Conservation (phyloP, 2,888 invertebrate species). For the Lagria hirta region DNA sequence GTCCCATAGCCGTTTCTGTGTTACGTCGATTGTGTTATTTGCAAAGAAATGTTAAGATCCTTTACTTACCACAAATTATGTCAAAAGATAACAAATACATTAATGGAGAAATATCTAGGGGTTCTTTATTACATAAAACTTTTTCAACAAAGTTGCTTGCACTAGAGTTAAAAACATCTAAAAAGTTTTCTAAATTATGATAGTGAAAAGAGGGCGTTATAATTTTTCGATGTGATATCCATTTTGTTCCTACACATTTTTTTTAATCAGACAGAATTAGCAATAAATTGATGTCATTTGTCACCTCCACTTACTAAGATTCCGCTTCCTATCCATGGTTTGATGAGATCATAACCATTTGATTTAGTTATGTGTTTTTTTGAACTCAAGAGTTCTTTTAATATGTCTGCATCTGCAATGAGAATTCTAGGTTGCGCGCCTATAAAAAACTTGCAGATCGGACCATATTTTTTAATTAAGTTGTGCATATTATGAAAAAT, state of each 20-base stretch:
- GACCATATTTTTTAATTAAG: too few species aligned
- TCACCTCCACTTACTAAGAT: slow-evolving; percentile 14
- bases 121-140: too few species aligned
- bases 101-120: slow-evolving; percentile 62
- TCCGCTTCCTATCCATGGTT: slow-evolving; percentile 6
- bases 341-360: slow-evolving; percentile 1
- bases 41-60: neutral
- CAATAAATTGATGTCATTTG: too few species aligned
- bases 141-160: slow-evolving; percentile 60
- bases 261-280: too few species aligned
- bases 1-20: slow-evolving; percentile 61
- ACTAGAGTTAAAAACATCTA: slow-evolving; percentile 68
- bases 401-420: slow-evolving; percentile 1
- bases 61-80: slow-evolving; percentile 60
- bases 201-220: slow-evolving; percentile 78
- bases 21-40: neutral
- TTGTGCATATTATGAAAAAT: too few species aligned
- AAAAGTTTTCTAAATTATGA: slow-evolving; percentile 70
- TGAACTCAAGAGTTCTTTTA: slow-evolving; percentile 8
- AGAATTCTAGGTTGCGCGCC: neutral
- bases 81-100: slow-evolving; percentile 63
- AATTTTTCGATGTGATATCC: slow-evolving; percentile 68
- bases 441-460: too few species aligned
- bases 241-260: slow-evolving; percentile 61
- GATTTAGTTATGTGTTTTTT: slow-evolving; percentile 10